Conservation (phyloP, 2,888 invertebrate species). For the Synergus laeviventris region DNA sequence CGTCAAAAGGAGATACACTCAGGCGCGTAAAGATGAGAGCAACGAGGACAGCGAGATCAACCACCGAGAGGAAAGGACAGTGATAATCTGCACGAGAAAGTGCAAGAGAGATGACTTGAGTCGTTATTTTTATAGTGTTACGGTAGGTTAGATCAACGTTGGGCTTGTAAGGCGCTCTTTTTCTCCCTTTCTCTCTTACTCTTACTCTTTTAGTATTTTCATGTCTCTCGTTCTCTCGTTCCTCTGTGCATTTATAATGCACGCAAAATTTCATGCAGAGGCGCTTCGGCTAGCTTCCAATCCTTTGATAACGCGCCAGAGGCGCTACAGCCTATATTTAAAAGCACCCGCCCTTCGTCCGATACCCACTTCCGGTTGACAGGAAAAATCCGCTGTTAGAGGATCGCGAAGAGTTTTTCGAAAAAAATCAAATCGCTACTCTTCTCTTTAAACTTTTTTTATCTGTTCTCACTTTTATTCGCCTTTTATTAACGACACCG, state of each 20-base stretch:
- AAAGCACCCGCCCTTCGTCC: slow-evolving; percentile 58
- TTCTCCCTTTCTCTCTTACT: slow-evolving; percentile 41
- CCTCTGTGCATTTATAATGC: slow-evolving; percentile 71
- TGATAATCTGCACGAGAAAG: slow-evolving; percentile 25
- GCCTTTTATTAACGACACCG: neutral
- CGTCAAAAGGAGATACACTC: slow-evolving; percentile 48
- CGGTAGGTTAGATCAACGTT: slow-evolving; percentile 69
- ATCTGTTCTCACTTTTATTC: slow-evolving; percentile 5
- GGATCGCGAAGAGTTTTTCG: slow-evolving; percentile 24
- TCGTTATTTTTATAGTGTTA: slow-evolving; percentile 74
- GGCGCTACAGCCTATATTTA: slow-evolving; percentile 63
- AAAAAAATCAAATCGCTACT: slow-evolving; percentile 24
- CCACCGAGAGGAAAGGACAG: slow-evolving; percentile 37
- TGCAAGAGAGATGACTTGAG: slow-evolving; percentile 57
- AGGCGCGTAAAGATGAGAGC: slow-evolving; percentile 46
- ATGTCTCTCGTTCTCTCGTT: slow-evolving; percentile 46
- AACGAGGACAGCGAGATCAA: slow-evolving; percentile 38
- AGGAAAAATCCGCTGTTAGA: slow-evolving; percentile 38
- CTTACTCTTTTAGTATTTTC: slow-evolving; percentile 58
- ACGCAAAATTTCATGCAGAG: slow-evolving; percentile 74
- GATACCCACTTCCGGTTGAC: slow-evolving; percentile 61
- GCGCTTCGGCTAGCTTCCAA: slow-evolving; percentile 66
- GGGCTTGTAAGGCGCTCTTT: slow-evolving; percentile 57
- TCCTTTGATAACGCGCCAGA: slow-evolving; percentile 70
- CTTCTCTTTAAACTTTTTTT: slow-evolving; percentile 30